Evolutionary conservation across 2,797 vertebrate genomes (phyloP).

Genomic region (Hapalemur alaotrensis): DNA sequence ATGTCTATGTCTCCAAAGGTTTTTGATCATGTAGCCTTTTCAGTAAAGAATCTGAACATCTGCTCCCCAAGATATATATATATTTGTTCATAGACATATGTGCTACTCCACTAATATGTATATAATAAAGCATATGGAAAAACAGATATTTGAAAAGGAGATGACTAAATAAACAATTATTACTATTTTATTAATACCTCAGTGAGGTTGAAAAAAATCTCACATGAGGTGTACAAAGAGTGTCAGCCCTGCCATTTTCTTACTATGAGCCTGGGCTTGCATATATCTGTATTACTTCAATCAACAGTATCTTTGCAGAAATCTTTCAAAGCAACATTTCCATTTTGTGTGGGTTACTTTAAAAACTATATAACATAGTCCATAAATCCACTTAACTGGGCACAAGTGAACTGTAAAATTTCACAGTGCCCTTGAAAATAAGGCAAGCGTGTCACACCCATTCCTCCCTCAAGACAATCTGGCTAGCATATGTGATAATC

Average conservation of each 20-base stretch:
- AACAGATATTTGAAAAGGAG: background rate
- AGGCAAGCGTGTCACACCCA: background rate
- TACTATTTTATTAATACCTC: background rate
- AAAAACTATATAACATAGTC: background rate
- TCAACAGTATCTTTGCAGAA: background rate
- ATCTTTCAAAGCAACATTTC: background rate
- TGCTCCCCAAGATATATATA: background rate
- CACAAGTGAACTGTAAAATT: background rate
- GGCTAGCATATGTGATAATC: background rate
- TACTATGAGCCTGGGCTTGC: background rate
- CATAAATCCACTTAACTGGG: background rate
- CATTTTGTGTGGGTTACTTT: background rate
- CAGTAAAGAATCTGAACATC: background rate
- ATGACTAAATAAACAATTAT: background rate
- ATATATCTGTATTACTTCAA: background rate
- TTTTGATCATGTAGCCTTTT: background rate
- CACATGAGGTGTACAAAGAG: background rate
- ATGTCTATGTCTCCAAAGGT: background rate
- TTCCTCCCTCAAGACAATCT: background rate
- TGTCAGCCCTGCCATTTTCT: background rate
- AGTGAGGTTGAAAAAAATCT: background rate
- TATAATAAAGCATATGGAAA: slow-evolving; percentile 1
- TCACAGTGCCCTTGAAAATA: background rate
- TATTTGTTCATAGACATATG: background rate
- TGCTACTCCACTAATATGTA: background rate